Evolutionary conservation across 2,888 invertebrate genomes (phyloP), one percentile per base, ranked within the genome.

Genomic region (Ommatoiulus sabulosus): DNA sequence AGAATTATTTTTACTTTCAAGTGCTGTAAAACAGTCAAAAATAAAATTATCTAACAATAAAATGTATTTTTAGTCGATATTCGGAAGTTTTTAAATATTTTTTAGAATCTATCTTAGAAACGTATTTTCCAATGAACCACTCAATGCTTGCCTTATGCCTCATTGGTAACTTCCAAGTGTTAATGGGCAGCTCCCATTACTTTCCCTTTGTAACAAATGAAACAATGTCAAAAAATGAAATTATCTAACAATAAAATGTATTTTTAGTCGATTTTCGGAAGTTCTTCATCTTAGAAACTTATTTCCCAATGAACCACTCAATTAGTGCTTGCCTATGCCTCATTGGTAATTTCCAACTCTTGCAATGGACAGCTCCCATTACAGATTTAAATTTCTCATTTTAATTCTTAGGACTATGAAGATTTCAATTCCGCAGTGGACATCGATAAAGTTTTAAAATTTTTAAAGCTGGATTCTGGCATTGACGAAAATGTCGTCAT

Each of bases 321-420:
- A n/a, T n/a, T n/a, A n/a, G n/a, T n/a, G n/a, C n/a, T n/a, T 35
- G 0, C 35, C 35, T 35, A 35, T 35, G 35, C 35, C 35, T 35
- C 2, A 35, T 35, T 35, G 35, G 35, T 35, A 35, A 0, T 35
- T 35, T 35, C 35, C 35, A 35, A 35, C 1, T 2, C 35, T 35
- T 35, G 35, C 35, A 35, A 35, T 35, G 35, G 35, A 35, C 35
- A 35, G 35, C 35, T 35, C 20, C 80, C 80, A 80, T 86, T 86
- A 86, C 35, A n/a, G 20, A 86, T 10, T 44, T 48, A 10, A 89
- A 89, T 57, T 89, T 87, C 90, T 90, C 91, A 90, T 89, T 90
- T 93, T 93, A 89, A 93, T 91, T 17, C n/a, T 44, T 91, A 97
- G 97, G 98, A 98, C 93, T 98, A 97, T 93, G 97, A 98, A 92